A percentile compares a stretch with the other conserved stretches of the same genome.
Conservation (phyloP, 2,113 vertebrate genomes). For the Microcebus jonahi region DNA sequence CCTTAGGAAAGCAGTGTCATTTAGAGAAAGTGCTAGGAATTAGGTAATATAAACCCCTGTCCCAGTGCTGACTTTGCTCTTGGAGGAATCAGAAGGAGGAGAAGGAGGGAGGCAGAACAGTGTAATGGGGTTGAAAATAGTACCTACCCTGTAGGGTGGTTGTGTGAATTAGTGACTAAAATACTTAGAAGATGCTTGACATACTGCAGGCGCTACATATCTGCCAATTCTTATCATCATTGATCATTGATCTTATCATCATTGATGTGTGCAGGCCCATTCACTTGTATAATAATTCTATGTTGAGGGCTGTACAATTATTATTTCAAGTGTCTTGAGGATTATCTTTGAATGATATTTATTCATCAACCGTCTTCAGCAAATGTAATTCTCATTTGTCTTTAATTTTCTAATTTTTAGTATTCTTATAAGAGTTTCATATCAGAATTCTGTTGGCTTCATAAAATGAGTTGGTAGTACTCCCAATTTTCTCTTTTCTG, state of each 20-base stretch:
- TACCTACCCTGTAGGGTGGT: neutral
- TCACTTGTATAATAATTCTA: neutral
- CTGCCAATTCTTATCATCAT: neutral
- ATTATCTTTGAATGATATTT: neutral
- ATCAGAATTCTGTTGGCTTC: neutral
- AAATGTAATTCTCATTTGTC: neutral
- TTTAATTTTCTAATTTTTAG: neutral
- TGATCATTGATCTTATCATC: no score
- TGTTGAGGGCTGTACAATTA: neutral
- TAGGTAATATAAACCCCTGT: neutral
- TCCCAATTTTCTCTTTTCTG: neutral
- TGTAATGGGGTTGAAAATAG: neutral
- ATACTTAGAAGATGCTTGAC: neutral
- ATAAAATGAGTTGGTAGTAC: neutral
- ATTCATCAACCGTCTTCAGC: neutral
- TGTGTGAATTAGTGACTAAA: neutral
- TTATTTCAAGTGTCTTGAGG: neutral
- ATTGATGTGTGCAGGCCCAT: neutral
- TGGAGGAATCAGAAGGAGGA: neutral
- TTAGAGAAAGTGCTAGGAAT: neutral
- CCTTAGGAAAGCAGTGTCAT: neutral
- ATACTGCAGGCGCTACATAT: neutral
- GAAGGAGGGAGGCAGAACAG: neutral
- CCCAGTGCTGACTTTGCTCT: neutral
- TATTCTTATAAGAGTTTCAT: neutral